Base-by-base conservation (phyloP, 2,113 vertebrate species). In the Ellobius talpinus region DNA sequence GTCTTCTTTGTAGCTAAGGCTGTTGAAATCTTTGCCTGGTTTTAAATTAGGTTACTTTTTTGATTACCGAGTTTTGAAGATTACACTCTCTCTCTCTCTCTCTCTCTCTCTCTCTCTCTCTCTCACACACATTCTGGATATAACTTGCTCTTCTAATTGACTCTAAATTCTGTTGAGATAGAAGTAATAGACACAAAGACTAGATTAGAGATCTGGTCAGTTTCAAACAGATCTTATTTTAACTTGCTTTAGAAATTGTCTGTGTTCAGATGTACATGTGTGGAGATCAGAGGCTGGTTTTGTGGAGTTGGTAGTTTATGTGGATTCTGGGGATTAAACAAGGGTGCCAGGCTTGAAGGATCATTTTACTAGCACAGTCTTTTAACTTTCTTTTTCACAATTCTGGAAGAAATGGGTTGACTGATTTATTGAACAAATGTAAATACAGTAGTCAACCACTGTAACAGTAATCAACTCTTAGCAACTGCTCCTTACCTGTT, bases 171-270 rank as follows among this genome's bases (percentile, higher is more conserved):
- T 58, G 42, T 93, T 14, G 88, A 93, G 42, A 77, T 73, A 91
- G 72, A 94, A 84, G 4, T 87, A n/a, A 66, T 84, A 61, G 58
- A 55, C 85, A 91, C 50, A 91, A 90, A 91, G 47, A 94, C 19
- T 79, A 4, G 66, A 58, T 82, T 91, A 66, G 91, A 89, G 29
- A 77, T 65, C 33, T 89, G 29, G 21, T 93, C 66, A 13, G 93
- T 97, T 97, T 95, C 31, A 84, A n/a, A 94, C n/a, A 87, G 45
- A 85, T 66, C n/a, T 93, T 96, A 63, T 63, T 92, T 92, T 91
- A 92, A 47, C 13, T 92, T 81, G 23, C 26, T 31, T 82, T 82
- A 61, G 39, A 61, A 58, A 39, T 63, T 65, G 39, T 86, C 61
- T 86, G 26, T 85, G n/a, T 66, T 84, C 13, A 84, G n/a, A 29